Base-by-base conservation (phyloP, 2,113 vertebrate genomes). In the Pithys albifrons region DNA sequence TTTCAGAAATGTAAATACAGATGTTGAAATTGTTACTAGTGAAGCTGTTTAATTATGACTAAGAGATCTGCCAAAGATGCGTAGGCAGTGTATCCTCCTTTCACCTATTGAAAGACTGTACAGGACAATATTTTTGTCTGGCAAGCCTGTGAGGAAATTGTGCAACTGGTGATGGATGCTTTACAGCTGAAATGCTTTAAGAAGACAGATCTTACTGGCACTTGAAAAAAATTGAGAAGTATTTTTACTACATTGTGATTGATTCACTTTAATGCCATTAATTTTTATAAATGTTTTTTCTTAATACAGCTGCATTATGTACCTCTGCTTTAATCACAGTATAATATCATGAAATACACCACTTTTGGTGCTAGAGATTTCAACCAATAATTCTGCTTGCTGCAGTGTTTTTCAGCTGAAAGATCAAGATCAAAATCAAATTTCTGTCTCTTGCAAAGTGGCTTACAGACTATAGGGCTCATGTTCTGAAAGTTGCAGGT, bases 241-340 rank as follows among this genome's bases (percentile, higher is more conserved):
- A 49, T 79, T 91, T 88, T 76, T 83, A 65, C 76, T 88, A 66
- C 28, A 49, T 46, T 72, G 7, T 75, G 58, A 66, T 83, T 75
- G 58, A 66, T 83, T 91, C 13, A 28, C 19, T 91, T 85, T 90
- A 93, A 90, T 25, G n/a, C 77, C 74, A 85, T 96, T 89, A 92
- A 92, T 96, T 97, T 96, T 98, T 92, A 90, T 96, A 91, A 97
- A 90, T 93, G 71, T 96, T 96, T 43, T 55, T 85, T 96, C 83
- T 94, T 95, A 97, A 94, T 96, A 85, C 79, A 89, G 59, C 80
- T 94, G 85, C 31, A 29, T 97, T 96, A 72, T 95, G 84, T 97
- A 91, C 78, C 73, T 97, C 93, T 96, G 43, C 41, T 88, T 97
- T 96, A 97, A 95, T 97, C 91, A 73, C 41, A 77, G 45, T 81